A percentile compares a stretch with the other conserved stretches of the same genome.
phyloP scores from a whole-genome alignment of 2,797 vertebrate species.

The Coregonus ussuriensis region DNA sequence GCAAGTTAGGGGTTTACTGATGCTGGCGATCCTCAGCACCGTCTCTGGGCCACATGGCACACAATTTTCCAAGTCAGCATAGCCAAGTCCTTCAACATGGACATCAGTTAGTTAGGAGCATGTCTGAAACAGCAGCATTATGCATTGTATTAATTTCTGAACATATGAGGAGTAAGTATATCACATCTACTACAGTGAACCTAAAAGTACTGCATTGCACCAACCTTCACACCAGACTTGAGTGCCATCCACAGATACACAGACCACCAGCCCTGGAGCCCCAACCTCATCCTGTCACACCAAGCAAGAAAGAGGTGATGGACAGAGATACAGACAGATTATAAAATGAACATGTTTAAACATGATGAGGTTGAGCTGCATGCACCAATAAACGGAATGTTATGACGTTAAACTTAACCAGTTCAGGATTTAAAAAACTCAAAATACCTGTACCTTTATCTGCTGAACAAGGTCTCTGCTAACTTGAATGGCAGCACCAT shows the following conservation, averaged over 20 bases:
- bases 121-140: background rate
- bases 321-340: background rate
- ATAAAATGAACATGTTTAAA: too few relatives aligned
- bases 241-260: slow-evolving; percentile 91
- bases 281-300: slow-evolving; percentile 87
- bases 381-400: too few relatives aligned
- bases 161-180: background rate
- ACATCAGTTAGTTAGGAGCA: background rate
- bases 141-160: background rate
- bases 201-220: slow-evolving; percentile 29
- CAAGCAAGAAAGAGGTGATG: background rate
- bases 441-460: slow-evolving; percentile 86
- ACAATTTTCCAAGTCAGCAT: slow-evolving; percentile 93
- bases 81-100: slow-evolving; percentile 83
- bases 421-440: background rate
- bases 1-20: slow-evolving; percentile 95
- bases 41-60: slow-evolving; percentile 86
- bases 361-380: too few relatives aligned
- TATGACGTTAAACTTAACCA: too few relatives aligned
- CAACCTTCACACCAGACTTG: slow-evolving; percentile 93
- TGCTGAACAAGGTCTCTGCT: slow-evolving; percentile 83
- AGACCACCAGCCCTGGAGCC: slow-evolving; percentile 88
- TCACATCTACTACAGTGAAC: background rate
- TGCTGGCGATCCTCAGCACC: slow-evolving; percentile 93
- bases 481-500: slow-evolving; percentile 71